A percentile compares a stretch with the other conserved stretches of the same genome.
Conservation (phyloP, 1,140 invertebrate species). For the Streblospio benedicti region DNA sequence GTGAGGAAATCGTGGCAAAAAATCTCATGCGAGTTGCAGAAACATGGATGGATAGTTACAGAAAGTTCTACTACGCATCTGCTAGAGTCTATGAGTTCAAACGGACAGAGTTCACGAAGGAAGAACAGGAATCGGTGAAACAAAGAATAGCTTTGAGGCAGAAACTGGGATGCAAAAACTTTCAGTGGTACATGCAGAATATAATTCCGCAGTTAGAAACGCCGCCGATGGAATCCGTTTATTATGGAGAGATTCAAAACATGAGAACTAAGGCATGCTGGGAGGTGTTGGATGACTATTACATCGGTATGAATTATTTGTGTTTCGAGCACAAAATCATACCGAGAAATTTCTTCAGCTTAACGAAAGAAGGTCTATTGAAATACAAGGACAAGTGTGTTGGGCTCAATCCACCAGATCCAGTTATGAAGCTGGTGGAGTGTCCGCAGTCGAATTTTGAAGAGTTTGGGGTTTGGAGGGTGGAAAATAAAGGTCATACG, state of each 20-base stretch:
- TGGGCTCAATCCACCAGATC: not conserved
- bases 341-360: constrained; percentile 18
- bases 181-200: constrained; percentile 22
- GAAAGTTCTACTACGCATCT: constrained; percentile 47
- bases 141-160: not conserved
- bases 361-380: constrained; percentile 12
- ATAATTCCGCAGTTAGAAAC: constrained; percentile 21
- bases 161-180: constrained; percentile 17
- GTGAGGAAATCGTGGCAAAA: constrained; percentile 33
- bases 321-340: constrained; percentile 19
- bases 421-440: constrained; percentile 2
- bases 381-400: constrained; percentile 15
- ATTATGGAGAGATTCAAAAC: constrained; percentile 20
- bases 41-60: constrained; percentile 85
- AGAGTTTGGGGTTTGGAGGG: constrained; percentile 11
- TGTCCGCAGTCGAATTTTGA: constrained; percentile 4
- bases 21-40: constrained; percentile 50
- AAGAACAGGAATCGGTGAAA: not conserved
- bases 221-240: constrained; percentile 15
- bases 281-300: constrained; percentile 12
- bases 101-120: not conserved
- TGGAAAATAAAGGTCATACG: not conserved
- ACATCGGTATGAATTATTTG: constrained; percentile 17
- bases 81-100: constrained; percentile 12
- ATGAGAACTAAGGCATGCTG: constrained; percentile 13